Percentiles rank a stretch among this genome's conserved stretches.
Conservation (phyloP, 2,113 vertebrate genomes). For the Stegostoma tigrinum region DNA sequence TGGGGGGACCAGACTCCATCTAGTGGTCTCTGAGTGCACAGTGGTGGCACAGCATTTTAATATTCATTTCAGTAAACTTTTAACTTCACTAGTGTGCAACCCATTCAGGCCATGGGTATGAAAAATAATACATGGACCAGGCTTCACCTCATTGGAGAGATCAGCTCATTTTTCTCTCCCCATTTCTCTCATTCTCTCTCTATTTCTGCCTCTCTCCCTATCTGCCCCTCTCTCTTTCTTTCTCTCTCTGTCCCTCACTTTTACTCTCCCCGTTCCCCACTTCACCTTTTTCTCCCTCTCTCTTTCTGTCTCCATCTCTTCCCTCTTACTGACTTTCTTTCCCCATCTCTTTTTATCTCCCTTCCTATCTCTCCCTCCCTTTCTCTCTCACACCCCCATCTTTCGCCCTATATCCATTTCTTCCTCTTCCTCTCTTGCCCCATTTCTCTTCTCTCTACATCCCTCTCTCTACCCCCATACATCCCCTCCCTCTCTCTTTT, state of each 20-base stretch:
- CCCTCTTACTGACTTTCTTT: too few relatives aligned
- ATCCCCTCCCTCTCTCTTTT: background rate
- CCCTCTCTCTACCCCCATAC: background rate
- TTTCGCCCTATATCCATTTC: too few relatives aligned
- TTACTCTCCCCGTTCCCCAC: background rate
- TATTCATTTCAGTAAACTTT: background rate
- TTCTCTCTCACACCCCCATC: too few relatives aligned
- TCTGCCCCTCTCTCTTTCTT: background rate
- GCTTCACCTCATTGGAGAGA: background rate
- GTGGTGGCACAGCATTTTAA: background rate
- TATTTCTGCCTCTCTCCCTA: background rate
- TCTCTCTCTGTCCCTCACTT: background rate
- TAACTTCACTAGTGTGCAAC: background rate
- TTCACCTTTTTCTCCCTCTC: background rate
- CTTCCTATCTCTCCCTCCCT: too few relatives aligned
- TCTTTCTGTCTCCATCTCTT: too few relatives aligned
- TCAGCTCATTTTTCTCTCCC: background rate
- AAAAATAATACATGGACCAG: background rate
- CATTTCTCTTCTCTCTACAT: background rate
- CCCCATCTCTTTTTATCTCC: too few relatives aligned
- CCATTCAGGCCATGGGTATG: background rate
- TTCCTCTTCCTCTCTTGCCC: too few relatives aligned
- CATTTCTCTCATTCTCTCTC: background rate
- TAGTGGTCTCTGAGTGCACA: background rate
- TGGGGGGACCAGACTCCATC: constrained; percentile 27